These are phyloP conservation scores for Monopterus albus DNA, from an alignment of 2,113 vertebrate genomes.

Conservation along the genomic window DNA sequence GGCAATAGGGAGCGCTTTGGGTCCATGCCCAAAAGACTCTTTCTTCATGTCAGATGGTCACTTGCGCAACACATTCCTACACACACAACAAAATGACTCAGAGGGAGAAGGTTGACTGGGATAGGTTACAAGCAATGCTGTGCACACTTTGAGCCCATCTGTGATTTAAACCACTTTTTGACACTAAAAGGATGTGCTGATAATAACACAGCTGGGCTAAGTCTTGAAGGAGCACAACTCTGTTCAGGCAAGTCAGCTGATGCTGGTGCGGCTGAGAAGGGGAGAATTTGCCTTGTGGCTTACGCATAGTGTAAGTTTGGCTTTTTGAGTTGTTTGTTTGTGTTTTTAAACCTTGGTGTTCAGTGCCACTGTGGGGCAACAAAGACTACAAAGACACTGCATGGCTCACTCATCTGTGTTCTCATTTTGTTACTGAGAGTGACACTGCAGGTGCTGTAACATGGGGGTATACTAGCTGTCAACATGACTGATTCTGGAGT, in stretches of 20 bases:
- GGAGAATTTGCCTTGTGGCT: conserved; percentile 51
- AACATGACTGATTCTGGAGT: background rate
- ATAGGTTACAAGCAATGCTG: conserved; percentile 24
- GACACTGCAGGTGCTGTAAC: conserved; percentile 12
- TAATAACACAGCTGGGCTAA: conserved; percentile 45
- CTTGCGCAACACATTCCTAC: conserved; percentile 23
- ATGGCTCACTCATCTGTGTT: conserved; percentile 31
- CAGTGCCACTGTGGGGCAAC: conserved; percentile 26
- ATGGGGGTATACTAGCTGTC: background rate
- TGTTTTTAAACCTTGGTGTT: background rate
- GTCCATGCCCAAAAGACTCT: conserved; percentile 47
- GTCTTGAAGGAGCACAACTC: conserved; percentile 15
- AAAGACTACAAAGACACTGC: conserved; percentile 27
- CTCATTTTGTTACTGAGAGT: conserved; percentile 25
- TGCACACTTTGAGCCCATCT: conserved; percentile 46
- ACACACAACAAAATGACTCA: background rate
- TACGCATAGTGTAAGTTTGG: background rate
- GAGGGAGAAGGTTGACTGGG: background rate
- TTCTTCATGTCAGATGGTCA: conserved; percentile 55
- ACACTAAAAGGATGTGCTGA: conserved; percentile 56
- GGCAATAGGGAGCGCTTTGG: conserved; percentile 33
- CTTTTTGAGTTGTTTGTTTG: background rate
- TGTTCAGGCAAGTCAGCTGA: conserved; percentile 9
- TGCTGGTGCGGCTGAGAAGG: conserved; percentile 30
- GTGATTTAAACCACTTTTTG: conserved; percentile 57